Evolutionary conservation across 2,888 invertebrate species (phyloP), one percentile per base, ranked within the genome.

Genomic region (Xestia ashworthii): DNA sequence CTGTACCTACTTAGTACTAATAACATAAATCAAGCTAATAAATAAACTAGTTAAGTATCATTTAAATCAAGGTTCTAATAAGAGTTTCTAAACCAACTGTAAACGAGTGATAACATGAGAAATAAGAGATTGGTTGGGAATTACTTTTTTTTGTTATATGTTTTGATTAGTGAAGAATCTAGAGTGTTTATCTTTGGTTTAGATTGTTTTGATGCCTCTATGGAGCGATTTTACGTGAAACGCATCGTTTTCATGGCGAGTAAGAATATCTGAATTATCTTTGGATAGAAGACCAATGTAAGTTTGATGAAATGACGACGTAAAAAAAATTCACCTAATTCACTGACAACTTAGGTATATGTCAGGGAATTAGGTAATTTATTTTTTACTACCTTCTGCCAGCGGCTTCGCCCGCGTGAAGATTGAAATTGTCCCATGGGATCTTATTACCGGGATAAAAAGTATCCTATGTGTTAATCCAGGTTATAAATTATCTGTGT

Each of bases 71-170:
- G 76, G 77, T 69, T 62, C 25, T 0, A 0, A 38, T 0, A 0
- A 38, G 16, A 66, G n/a, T 85, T 84, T 84, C 76, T 77, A 77
- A 85, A 79, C 71, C 12, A 38, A 60, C n/a, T 75, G 60, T 55
- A 72, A 70, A 55, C 32, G 55, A 58, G 65, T 64, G 62, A 71
- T 66, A 83, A 83, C 81, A 85, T 41, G 3, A 65, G 67, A 74
- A 80, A 83, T 71, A 77, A 58, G 78, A 80, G 75, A 79, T 62
- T 67, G 78, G 76, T 75, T 50, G 5, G 32, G 12, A 44, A 50
- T 69, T 48, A 25, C 22, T 48, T 67, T 76, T 65, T 65, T 73
- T 14, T 73, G 58, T 8, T 11, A 14, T 25, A 12, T 1, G 2
- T 32, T 53, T 48, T 72, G n/a, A 32, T 6, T 16, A 46, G 25